Evolutionary conservation across 2,888 invertebrate species (phyloP).

Genomic region (Desoria tigrina): DNA sequence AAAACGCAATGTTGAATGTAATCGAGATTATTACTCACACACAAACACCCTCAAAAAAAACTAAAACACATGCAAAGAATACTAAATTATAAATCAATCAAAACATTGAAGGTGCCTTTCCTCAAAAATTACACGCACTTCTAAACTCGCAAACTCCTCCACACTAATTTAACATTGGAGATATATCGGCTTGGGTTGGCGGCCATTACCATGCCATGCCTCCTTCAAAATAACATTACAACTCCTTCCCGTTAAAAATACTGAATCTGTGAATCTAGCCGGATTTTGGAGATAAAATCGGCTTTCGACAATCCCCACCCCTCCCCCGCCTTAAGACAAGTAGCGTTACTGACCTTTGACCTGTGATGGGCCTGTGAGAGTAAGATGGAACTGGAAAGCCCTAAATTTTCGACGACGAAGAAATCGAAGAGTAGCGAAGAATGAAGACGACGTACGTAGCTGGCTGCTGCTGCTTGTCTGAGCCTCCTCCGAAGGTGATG

Average conservation of each 20-base stretch:
- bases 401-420: conserved; percentile 13
- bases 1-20: background rate
- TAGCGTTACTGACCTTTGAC: conserved; percentile 5
- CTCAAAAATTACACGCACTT: background rate
- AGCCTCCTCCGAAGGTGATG: background rate
- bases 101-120: background rate
- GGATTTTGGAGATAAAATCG: background rate
- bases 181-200: conserved; percentile 2
- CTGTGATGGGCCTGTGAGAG: conserved; percentile 2
- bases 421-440: conserved; percentile 14
- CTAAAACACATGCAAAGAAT: too few species aligned
- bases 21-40: background rate
- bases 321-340: background rate
- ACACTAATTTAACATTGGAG: background rate
- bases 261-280: too few species aligned
- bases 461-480: conserved; percentile 15
- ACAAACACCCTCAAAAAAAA: too few species aligned
- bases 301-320: too few species aligned
- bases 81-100: background rate
- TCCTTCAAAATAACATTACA: background rate
- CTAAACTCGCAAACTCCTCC: background rate
- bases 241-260: too few species aligned
- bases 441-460: conserved; percentile 1
- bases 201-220: conserved; percentile 24
- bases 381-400: conserved; percentile 23